Evolutionary conservation across 2,797 vertebrate genomes (phyloP).

Genomic region (Typhlichthys eigenmanni): DNA sequence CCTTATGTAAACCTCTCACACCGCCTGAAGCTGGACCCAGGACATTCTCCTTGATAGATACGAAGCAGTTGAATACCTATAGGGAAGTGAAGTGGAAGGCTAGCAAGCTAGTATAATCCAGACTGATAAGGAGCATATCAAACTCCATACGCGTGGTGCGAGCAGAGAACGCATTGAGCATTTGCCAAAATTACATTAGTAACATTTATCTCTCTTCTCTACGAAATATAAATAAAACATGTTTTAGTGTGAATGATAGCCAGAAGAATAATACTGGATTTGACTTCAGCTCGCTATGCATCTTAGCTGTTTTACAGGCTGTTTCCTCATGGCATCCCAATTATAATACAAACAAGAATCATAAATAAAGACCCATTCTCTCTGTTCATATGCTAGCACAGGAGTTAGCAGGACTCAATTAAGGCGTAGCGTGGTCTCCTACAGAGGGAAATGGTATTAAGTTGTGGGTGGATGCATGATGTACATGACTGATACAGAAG

Average conservation of each 20-base stretch:
- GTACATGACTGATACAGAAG: constrained; percentile 75
- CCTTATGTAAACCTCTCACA: constrained; percentile 62
- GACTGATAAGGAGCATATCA: not conserved
- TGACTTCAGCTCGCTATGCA: not conserved
- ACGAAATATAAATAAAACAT: constrained; percentile 13
- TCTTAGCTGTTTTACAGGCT: constrained; percentile 16
- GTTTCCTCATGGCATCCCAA: constrained; percentile 27
- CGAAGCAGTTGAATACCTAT: constrained; percentile 28
- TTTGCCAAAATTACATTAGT: no score
- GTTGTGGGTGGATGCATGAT: constrained; percentile 27
- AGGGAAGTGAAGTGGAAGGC: constrained; percentile 30
- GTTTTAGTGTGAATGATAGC: constrained; percentile 5
- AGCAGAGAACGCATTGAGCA: no score
- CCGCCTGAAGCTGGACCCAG: constrained; percentile 48
- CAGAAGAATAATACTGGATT: constrained; percentile 4
- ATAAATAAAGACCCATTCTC: constrained; percentile 25
- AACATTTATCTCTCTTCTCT: no score
- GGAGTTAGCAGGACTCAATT: constrained; percentile 61
- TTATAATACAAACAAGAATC: constrained; percentile 20
- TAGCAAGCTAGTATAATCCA: constrained; percentile 26
- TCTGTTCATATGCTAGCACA: constrained; percentile 38
- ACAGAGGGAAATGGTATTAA: constrained; percentile 11
- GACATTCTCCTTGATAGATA: constrained; percentile 33
- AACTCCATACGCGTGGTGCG: not conserved
- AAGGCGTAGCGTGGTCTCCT: constrained; percentile 73